A percentile compares a stretch with the other conserved stretches of the same genome.
phyloP scores from a whole-genome alignment of 2,888 invertebrate genomes.

The Oxytorus armatus region DNA sequence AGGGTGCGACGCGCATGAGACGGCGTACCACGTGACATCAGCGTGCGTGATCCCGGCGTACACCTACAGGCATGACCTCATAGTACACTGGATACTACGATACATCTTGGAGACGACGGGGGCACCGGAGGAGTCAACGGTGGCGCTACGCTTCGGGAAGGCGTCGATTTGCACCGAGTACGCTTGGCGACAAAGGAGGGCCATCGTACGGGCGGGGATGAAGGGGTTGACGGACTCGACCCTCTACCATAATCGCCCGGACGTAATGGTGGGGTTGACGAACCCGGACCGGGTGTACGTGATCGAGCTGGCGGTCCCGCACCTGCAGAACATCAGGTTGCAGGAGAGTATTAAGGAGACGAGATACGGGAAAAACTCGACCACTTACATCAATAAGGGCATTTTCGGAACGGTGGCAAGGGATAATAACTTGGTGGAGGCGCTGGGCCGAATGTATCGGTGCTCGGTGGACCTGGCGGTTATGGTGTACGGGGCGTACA shows the following conservation, averaged over 20 bases:
- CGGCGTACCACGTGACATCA: constrained; percentile 21
- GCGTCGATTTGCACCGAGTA: background rate
- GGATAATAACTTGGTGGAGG: too few species aligned
- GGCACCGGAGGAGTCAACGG: background rate
- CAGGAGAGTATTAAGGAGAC: constrained; percentile 55
- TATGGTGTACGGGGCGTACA: too few species aligned
- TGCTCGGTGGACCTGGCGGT: too few species aligned
- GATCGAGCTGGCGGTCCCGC: constrained; percentile 38
- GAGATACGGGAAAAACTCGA: constrained; percentile 6
- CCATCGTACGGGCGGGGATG: background rate
- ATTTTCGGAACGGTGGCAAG: too few species aligned
- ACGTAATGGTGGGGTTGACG: background rate
- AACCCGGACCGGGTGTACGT: background rate
- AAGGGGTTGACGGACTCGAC: background rate
- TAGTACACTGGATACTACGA: constrained; percentile 15
- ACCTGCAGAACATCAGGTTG: constrained; percentile 46
- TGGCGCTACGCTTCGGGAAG: background rate
- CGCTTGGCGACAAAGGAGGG: background rate
- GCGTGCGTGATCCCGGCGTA: constrained; percentile 19
- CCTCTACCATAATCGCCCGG: background rate
- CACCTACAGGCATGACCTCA: constrained; percentile 31
- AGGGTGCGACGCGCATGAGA: background rate
- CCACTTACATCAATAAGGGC: too few species aligned
- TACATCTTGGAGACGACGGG: background rate
- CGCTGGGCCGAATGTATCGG: too few species aligned